Base-by-base conservation (phyloP, 2,797 vertebrate genomes). In the Pipistrellus kuhlii region DNA sequence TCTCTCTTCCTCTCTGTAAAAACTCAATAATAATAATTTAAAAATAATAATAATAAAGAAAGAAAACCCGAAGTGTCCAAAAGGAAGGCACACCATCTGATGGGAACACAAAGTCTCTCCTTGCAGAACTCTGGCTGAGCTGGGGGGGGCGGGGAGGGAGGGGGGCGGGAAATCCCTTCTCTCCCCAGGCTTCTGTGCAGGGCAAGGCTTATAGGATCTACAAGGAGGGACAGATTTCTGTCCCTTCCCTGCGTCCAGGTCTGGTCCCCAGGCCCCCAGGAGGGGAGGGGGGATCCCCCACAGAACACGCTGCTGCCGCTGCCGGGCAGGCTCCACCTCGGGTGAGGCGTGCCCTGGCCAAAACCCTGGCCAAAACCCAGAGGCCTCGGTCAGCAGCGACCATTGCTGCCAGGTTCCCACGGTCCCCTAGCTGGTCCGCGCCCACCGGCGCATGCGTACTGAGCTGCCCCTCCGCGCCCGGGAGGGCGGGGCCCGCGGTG, bases 361-460 rank as follows among this genome's bases (percentile, higher is more conserved):
- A 27, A 32, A 8, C 25, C 62, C 23, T 15, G 55, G 35, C 35
- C 1, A 14, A 27, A 32, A 8, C 77, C 32, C 35, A 30, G 35
- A 41, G 32, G 23, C 35, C 77, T 57, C 32, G 23, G 23, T 80
- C 77, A 30, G 77, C 23, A 8, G 35, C 3, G 10, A n/a, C 57
- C 57, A 0, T 4, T n/a, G 11, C 18, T 25, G 3, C 41, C 15
- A 1, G 6, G 41, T 23, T 11, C 41, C 21, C 32, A 30, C 38
- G 0, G 2, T n/a, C 0, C 3, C 30, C 15, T 3, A 1, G 11
- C 10, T 8, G 0, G 7, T 1, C 13, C 23, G 2, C 2, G 12
- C 15, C 6, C 0, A 0, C 1, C 2, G 0, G 30, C 85, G 85
- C 91, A 25, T 46, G 89, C 80, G 57, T 59, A 0, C 14, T 48